Conservation (phyloP, 1,140 invertebrate genomes). For the Bombus affinis region DNA sequence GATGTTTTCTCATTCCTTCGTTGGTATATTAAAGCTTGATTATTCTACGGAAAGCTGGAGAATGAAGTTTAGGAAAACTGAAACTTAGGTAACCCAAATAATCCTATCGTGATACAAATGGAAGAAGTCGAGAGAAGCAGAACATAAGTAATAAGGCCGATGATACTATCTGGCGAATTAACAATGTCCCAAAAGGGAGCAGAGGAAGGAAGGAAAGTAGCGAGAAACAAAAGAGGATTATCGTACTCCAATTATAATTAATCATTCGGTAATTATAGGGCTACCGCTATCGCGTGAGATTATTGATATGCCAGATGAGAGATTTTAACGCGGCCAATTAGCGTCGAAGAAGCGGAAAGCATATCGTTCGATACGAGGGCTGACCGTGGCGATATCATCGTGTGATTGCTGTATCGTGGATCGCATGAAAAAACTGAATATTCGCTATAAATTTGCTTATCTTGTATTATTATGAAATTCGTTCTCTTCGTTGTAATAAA, state of each 20-base stretch:
- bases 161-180: constrained; percentile 19
- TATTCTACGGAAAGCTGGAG: no score
- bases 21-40: no score
- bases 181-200: neutral
- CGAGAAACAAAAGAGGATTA: constrained; percentile 17
- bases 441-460: constrained; percentile 1
- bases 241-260: constrained; percentile 63
- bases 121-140: neutral
- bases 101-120: no score
- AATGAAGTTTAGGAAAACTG: no score
- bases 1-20: no score
- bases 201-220: neutral
- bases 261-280: constrained; percentile 53
- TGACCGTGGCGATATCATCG: constrained; percentile 21
- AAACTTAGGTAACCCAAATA: no score
- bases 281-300: constrained; percentile 41
- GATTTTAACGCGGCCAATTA: constrained; percentile 49
- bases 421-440: constrained; percentile 6
- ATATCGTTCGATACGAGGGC: constrained; percentile 39
- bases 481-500: neutral
- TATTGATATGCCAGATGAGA: constrained; percentile 48
- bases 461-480: neutral
- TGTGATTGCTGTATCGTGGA: constrained; percentile 10
- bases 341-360: constrained; percentile 45
- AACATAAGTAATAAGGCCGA: neutral